Conservation (phyloP, 2,888 invertebrate species). For the Torymus texanus region DNA sequence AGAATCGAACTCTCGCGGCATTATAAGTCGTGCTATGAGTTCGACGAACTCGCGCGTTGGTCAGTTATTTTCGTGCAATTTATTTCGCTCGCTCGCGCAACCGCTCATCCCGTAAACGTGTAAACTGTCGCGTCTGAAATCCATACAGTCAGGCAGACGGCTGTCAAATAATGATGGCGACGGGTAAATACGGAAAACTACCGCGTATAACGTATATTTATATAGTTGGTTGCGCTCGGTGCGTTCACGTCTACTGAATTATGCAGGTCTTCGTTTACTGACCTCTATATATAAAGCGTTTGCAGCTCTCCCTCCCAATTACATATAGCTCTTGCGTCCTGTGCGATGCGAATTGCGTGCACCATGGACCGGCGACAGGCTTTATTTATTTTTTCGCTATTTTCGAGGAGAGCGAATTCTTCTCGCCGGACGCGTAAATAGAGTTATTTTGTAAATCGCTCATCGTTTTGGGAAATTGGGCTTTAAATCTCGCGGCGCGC, state of each 20-base stretch:
- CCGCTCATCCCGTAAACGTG: conserved; percentile 32
- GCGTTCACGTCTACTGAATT: conserved; percentile 2
- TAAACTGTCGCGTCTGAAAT: conserved; percentile 58
- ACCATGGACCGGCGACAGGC: no score
- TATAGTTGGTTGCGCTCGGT: no score
- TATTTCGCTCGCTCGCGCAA: conserved; percentile 42
- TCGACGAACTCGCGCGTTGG: conserved; percentile 51
- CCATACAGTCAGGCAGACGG: conserved; percentile 57
- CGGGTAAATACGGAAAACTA: not conserved
- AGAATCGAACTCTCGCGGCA: not conserved
- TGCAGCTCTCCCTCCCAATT: not conserved
- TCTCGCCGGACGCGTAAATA: not conserved
- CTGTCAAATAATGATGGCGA: conserved; percentile 61
- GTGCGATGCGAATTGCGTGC: no score
- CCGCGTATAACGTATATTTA: not conserved
- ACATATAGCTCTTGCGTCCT: not conserved
- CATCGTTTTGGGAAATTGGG: conserved; percentile 6
- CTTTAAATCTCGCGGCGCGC: conserved; percentile 13
- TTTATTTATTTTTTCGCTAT: not conserved
- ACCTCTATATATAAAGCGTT: conserved; percentile 19
- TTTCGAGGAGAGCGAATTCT: no score
- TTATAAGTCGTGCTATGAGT: conserved; percentile 27
- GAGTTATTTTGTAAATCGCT: not conserved
- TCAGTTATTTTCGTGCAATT: conserved; percentile 60
- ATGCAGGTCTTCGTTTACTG: conserved; percentile 41